Evolutionary conservation across 1,140 invertebrate species (phyloP), one percentile per base, ranked within the genome.

Genomic region (Megalonaias nervosa): DNA sequence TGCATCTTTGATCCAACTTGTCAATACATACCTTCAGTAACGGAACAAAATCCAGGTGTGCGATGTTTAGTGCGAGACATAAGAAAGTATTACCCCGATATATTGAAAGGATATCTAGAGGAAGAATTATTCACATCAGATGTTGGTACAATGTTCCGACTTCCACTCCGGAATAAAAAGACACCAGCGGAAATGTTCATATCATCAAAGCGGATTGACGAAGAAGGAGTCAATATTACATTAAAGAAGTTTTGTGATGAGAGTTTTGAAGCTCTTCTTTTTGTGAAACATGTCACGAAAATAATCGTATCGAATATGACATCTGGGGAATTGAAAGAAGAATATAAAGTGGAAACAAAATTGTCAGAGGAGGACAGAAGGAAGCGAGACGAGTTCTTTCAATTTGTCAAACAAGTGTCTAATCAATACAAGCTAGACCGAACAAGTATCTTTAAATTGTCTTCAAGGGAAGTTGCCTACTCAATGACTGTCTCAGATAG

Each of bases 1-100:
- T 87, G 85, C 70, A 77, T 87, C 5, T 85, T 89, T 62, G 88
- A 89, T 77, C 88, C 88, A 57, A 77, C 85, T 65, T 84, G 82
- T 64, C 82, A 75, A 23, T 83, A 82, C 62, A 75, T 87, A 57
- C 80, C 76, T 14, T 65, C 62, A 6, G 71, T 82, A 57, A 57
- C 79, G 19, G n/a, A 21, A 26, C 65, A 65, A n/a, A 75, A 83
- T n/a, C 86, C 86, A 15, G 87, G 87, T 15, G 66, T 77, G 16
- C 74, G 75, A 62, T 80, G 75, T 61, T 72, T 72, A 64, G 71
- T 81, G 16, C 31, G 38, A 38, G 57, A 77, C 6, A 13, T 84
- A 19, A 71, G 66, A 26, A 21, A 67, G n/a, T 56, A 19, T 15
- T 86, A 84, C 68, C 69, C 82, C 21, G 82, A 85, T 75, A 64